A percentile compares a stretch with the other conserved stretches of the same genome.
phyloP scores from a whole-genome alignment of 2,113 vertebrate genomes.

The Notarius quadriscutis region DNA sequence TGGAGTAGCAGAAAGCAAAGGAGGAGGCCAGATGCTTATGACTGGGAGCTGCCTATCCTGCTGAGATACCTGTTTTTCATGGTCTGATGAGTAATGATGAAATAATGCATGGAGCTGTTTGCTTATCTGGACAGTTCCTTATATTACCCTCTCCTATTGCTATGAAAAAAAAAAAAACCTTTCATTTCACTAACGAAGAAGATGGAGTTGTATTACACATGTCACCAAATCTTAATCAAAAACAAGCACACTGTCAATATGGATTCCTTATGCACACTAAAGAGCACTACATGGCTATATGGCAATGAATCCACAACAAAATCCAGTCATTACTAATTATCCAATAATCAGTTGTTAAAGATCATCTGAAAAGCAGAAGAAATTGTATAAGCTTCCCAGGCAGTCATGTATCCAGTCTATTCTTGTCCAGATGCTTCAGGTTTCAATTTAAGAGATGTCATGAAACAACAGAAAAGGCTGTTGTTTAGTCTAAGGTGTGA shows the following conservation, averaged over 20 bases:
- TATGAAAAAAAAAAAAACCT: background rate
- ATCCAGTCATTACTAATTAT: background rate
- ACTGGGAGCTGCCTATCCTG: constrained; percentile 7
- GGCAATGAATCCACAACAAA: background rate
- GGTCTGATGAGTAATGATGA: constrained; percentile 42
- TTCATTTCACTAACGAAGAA: constrained; percentile 9
- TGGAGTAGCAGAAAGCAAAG: background rate
- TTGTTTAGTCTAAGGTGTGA: background rate
- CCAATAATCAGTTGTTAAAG: background rate
- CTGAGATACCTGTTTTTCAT: constrained; percentile 41
- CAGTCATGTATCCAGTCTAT: background rate
- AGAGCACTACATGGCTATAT: background rate
- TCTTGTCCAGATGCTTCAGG: background rate
- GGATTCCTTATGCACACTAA: background rate
- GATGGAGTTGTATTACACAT: background rate
- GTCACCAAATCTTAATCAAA: background rate
- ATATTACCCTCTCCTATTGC: constrained; percentile 20
- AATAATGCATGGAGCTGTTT: constrained; percentile 10
- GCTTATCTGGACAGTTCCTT: constrained; percentile 30
- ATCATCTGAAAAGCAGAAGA: background rate
- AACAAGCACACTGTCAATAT: background rate
- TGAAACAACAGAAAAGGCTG: background rate
- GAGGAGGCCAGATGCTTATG: constrained; percentile 21
- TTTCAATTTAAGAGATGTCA: background rate
- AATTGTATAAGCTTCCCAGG: background rate